Evolutionary conservation across 2,113 vertebrate species (phyloP), one percentile per base, ranked within the genome.

Genomic region (Ochotona curzoniae): DNA sequence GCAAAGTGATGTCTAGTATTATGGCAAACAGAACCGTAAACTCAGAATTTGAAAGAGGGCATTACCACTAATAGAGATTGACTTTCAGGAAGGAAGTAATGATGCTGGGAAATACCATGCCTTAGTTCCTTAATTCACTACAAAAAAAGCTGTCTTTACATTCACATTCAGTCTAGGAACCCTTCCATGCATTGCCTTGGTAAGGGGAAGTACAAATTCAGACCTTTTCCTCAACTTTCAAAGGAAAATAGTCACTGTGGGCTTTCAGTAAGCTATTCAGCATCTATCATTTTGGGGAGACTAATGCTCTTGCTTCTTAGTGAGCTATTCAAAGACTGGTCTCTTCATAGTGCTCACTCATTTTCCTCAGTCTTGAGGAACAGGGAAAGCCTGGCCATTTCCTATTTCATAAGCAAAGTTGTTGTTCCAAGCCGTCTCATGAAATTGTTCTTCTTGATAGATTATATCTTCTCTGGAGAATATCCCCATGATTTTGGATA

Each of bases 1-100:
- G 47, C 23, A 83, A 26, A 11, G 66, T 28, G 17, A 70, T 60
- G 7, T 93, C 13, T 80, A 38, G 63, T 70, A 47, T 54, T 44
- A 15, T 21, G n/a, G 47, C 54, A 83, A 87, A 84, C 26, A 71
- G 54, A 91, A 38, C 12, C 14, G 8, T 26, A 38, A 20, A 32
- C 38, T 87, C 44, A 70, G 66, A 75, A 74, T 82, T 89, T 84
- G 76, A 82, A 93, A 54, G 79, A 80, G 93, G 12, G 89, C 30
- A 49, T 78, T 69, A 38, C 60, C 54, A 66, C 20, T 75, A 79
- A 17, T 1, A 78, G 47, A 91, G 76, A 93, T 83, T 91, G 64
- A 92, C 30, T 14, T 93, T 11, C 10, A 54, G 9, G 51, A 21
- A 89, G 35, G 66, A 71, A 75, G 23, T 35, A 89, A 83, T 25